Evolutionary conservation across 2,113 vertebrate species (phyloP), one percentile per base, ranked within the genome.

Genomic region (Nothobranchius furzeri): DNA sequence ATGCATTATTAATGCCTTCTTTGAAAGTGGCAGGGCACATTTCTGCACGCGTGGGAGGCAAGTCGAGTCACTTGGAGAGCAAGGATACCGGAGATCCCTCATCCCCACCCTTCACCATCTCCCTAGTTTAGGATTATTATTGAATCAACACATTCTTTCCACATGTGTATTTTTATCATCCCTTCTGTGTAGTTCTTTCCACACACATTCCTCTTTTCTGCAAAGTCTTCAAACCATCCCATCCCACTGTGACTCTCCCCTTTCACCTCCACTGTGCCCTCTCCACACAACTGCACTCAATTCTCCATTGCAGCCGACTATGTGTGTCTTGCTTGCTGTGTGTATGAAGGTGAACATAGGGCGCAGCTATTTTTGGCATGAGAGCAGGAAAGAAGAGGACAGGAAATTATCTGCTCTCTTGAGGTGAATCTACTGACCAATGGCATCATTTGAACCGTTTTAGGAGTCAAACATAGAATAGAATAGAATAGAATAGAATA

Each of bases 1-100:
- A 69, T 87, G 60, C 69, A 87, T 88, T 88, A 91, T 91, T 88
- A 82, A 90, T 88, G 75, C 17, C 64, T 82, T 76, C 78, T 85
- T 79, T 88, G 76, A 85, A 81, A 82, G 84, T 79, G 68, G 53
- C 64, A 43, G 68, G 73, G 68, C 73, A 70, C 67, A 24, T 58
- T 61, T 71, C 76, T 59, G 70, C 35, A 54, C 81, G 78, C 17
- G 78, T 87, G 70, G 82, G 82, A 67, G 76, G 65, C 58, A 74
- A 59, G 72, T 57, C 66, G 64, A 67, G 72, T 82, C 64, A 9
- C 43, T 63, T 69, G 25, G 47, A 59, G 49, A 76, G 59, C 58
- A 78, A 78, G 51, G 73, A 78, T 77, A 78, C 75, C 12, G 8
- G 57, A 81, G 76, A 70, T 65, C 65, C 49, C 81, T 68, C 64